Percentiles rank a stretch among this genome's conserved stretches.
These are phyloP conservation scores for Neodiprion virginianus DNA, from an alignment of 1,140 invertebrate species.

Conservation along the genomic window DNA sequence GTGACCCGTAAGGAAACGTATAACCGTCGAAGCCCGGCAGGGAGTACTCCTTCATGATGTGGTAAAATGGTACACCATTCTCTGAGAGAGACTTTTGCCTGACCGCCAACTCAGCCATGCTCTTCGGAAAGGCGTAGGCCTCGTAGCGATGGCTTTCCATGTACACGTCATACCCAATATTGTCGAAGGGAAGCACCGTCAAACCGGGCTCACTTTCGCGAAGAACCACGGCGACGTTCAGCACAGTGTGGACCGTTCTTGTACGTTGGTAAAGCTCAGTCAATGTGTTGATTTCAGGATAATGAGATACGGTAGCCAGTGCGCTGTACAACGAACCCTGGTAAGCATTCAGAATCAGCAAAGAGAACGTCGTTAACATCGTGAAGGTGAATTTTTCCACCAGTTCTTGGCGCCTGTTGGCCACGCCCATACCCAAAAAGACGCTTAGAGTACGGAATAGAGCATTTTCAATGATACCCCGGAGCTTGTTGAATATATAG, in stretches of 20 bases:
- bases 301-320: not conserved
- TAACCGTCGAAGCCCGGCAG: not conserved
- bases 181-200: not conserved
- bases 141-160: not conserved
- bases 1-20: not conserved
- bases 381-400: not conserved
- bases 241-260: not conserved
- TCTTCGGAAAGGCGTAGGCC: not conserved
- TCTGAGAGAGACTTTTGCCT: not conserved
- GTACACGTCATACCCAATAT: not conserved
- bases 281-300: constrained; percentile 7
- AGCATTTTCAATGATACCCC: not conserved
- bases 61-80: not conserved
- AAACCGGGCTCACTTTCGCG: not conserved
- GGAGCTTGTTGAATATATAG: not conserved
- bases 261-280: not conserved
- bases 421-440: not conserved
- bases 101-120: not conserved
- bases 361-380: not conserved
- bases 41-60: not conserved
- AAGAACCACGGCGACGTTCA: not conserved
- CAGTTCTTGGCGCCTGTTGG: not conserved
- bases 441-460: not conserved
- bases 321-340: not conserved
- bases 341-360: not conserved